These are phyloP conservation scores for Fabriciana adippe DNA, from an alignment of 2,888 invertebrate genomes.

Conservation along the genomic window DNA sequence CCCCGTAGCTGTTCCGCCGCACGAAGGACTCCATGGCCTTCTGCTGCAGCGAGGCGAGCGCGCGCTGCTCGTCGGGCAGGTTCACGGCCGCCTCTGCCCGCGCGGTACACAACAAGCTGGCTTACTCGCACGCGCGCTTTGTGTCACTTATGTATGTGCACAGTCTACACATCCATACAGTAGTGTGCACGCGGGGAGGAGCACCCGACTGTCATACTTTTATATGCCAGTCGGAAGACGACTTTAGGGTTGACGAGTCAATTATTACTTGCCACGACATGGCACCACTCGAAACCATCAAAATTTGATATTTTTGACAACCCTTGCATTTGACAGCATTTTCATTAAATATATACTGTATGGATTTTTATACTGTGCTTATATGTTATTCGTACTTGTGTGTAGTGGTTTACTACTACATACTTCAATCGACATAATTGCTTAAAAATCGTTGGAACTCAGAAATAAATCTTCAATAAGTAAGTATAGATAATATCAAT, in stretches of 20 bases:
- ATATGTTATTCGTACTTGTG: background rate
- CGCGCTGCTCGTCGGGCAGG: slow-evolving; percentile 82
- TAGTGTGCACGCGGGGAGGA: no score
- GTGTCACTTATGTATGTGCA: slow-evolving; percentile 32
- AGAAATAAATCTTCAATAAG: no score
- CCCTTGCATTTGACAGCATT: background rate
- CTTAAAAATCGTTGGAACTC: background rate
- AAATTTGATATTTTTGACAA: no score
- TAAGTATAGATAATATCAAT: no score
- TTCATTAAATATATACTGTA: background rate
- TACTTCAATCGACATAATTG: background rate
- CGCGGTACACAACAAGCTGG: slow-evolving; percentile 50
- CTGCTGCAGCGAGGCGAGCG: slow-evolving; percentile 73
- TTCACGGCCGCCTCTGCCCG: slow-evolving; percentile 68
- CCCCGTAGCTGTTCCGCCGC: slow-evolving; percentile 88
- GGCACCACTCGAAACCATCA: no score
- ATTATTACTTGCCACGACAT: no score
- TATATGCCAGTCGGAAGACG: no score
- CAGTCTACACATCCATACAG: no score
- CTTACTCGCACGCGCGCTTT: slow-evolving; percentile 34
- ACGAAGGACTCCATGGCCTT: slow-evolving; percentile 86
- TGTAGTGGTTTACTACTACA: background rate
- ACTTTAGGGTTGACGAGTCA: no score
- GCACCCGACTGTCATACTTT: no score
- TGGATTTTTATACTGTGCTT: background rate